phyloP scores from a whole-genome alignment of 2,888 invertebrate genomes.

The Dioctria rufipes region DNA sequence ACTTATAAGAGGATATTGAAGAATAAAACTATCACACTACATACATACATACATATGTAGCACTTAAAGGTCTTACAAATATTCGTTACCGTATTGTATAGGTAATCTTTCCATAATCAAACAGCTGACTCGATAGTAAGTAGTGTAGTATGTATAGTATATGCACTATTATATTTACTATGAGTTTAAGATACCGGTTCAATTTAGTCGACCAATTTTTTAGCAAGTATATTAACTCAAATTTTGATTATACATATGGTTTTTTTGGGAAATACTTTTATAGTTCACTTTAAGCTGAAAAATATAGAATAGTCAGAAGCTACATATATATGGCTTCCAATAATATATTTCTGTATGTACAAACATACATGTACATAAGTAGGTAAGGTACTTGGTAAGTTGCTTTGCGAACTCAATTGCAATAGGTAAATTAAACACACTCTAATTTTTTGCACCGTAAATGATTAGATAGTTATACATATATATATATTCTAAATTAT shows the following conservation, averaged over 20 bases:
- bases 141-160: too few species aligned
- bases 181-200: background rate
- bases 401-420: too few species aligned
- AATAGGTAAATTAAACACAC: too few species aligned
- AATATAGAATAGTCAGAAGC: background rate
- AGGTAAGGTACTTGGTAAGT: too few species aligned
- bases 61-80: slow-evolving; percentile 29
- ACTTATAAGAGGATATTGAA: slow-evolving; percentile 31
- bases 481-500: too few species aligned
- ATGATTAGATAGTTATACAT: too few species aligned
- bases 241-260: background rate
- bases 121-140: slow-evolving; percentile 24
- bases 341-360: background rate
- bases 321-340: background rate
- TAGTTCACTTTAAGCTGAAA: background rate
- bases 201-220: background rate
- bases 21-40: slow-evolving; percentile 1
- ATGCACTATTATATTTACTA: background rate
- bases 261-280: too few species aligned
- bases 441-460: too few species aligned
- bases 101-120: background rate
- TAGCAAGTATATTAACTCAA: background rate
- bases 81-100: background rate
- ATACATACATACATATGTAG: too few species aligned
- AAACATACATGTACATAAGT: too few species aligned